Conservation (phyloP, 2,113 vertebrate species). For the Eurypyga helias region DNA sequence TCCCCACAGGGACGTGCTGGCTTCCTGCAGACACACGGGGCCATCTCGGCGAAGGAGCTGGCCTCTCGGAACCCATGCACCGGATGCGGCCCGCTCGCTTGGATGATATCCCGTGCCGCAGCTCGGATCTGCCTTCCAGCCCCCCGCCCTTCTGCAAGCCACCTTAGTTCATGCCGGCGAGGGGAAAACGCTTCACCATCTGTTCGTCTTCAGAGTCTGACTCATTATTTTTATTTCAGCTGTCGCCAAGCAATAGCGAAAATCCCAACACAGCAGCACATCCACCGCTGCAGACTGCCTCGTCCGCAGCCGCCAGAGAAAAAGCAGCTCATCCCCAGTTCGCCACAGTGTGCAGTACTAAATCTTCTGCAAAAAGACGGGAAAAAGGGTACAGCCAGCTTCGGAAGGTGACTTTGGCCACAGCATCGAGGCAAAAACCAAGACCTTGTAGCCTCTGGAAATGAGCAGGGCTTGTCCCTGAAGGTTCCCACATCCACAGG, state of each 20-base stretch:
- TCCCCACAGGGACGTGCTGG: fast-evolving
- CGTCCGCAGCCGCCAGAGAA: neutral
- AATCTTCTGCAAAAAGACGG: neutral
- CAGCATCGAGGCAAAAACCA: neutral
- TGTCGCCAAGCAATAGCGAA: conserved; percentile 43
- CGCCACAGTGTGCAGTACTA: fast-evolving
- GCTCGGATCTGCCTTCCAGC: neutral
- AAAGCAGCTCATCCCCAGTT: neutral
- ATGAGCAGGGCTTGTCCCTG: neutral
- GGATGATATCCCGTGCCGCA: neutral
- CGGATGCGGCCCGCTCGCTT: fast-evolving
- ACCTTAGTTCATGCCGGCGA: neutral
- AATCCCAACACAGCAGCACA: neutral
- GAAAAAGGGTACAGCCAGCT: neutral
- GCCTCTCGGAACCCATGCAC: fast-evolving
- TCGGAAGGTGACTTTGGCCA: neutral
- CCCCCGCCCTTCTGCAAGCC: neutral
- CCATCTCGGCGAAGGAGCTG: fast-evolving
- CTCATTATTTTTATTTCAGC: conserved; percentile 67
- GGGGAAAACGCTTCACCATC: conserved; percentile 17
- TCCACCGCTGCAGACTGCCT: neutral
- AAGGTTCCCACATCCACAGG: neutral
- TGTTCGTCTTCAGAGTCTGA: conserved; percentile 38
- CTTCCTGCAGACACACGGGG: neutral
- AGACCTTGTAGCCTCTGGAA: neutral